These are phyloP conservation scores for Nephrocerus scutellatus DNA, from an alignment of 2,888 invertebrate genomes.

Conservation along the genomic window DNA sequence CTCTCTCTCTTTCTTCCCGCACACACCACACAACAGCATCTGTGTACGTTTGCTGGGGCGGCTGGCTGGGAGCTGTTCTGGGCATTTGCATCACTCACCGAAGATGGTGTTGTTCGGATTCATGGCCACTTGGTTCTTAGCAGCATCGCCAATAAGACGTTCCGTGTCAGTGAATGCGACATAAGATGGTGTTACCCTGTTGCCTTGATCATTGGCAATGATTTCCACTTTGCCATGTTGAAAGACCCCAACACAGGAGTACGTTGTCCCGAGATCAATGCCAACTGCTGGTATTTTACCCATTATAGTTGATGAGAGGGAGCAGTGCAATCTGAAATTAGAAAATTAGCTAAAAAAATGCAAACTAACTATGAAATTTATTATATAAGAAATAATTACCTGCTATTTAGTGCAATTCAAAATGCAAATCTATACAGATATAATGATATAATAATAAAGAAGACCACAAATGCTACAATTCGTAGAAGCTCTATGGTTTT, in stretches of 20 bases:
- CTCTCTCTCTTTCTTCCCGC: too few species aligned
- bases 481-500: slow-evolving; percentile 45
- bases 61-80: too few species aligned
- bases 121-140: slow-evolving; percentile 82
- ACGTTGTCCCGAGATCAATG: slow-evolving; percentile 85
- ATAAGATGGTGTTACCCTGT: slow-evolving; percentile 68
- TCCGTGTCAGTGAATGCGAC: slow-evolving; percentile 84
- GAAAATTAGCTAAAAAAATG: slow-evolving; percentile 25
- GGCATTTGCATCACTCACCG: slow-evolving; percentile 66
- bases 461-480: slow-evolving; percentile 43
- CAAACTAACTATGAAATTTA: slow-evolving; percentile 3
- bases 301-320: slow-evolving; percentile 45
- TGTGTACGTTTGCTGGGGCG: too few species aligned
- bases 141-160: slow-evolving; percentile 77
- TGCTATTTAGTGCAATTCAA: slow-evolving; percentile 21
- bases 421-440: slow-evolving; percentile 45
- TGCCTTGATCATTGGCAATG: slow-evolving; percentile 77
- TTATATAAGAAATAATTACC: slow-evolving; percentile 24
- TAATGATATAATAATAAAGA: slow-evolving; percentile 44
- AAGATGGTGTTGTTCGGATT: slow-evolving; percentile 87
- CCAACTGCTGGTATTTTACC: slow-evolving; percentile 44
- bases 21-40: too few species aligned
- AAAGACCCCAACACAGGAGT: slow-evolving; percentile 89
- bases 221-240: slow-evolving; percentile 82
- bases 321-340: slow-evolving; percentile 4